Percentiles rank a stretch among this genome's conserved stretches.
These are phyloP conservation scores for Pandion haliaetus DNA, from an alignment of 2,113 vertebrate genomes.

Conservation along the genomic window DNA sequence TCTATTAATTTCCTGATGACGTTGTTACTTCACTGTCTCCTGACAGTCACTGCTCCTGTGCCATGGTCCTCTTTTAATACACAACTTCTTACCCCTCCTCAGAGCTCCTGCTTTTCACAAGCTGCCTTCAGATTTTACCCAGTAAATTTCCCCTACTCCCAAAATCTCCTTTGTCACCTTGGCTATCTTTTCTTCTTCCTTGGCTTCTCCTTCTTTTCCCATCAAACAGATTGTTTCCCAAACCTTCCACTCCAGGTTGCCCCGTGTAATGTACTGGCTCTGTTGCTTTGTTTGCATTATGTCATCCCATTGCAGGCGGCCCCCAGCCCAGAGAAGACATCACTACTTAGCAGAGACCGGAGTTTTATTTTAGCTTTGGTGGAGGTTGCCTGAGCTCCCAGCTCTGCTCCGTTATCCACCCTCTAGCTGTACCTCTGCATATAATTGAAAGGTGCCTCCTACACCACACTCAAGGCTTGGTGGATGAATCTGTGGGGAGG, in stretches of 20 bases:
- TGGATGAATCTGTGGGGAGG: rapidly evolving
- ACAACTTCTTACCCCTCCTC: background rate
- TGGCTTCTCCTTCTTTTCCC: background rate
- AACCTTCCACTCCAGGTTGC: background rate
- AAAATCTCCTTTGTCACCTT: background rate
- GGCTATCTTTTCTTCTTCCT: background rate
- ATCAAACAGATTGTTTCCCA: background rate
- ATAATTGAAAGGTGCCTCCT: background rate
- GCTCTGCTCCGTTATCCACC: background rate
- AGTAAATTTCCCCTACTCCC: background rate
- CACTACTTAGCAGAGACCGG: rapidly evolving
- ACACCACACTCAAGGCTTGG: rapidly evolving
- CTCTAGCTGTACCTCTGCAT: background rate
- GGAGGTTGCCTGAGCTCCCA: background rate
- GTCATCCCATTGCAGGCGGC: background rate
- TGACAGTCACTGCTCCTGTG: background rate
- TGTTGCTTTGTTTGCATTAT: background rate
- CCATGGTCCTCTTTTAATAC: background rate
- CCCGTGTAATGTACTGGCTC: background rate
- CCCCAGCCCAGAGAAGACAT: background rate
- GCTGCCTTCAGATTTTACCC: background rate
- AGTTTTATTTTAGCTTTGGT: background rate
- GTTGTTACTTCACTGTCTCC: background rate
- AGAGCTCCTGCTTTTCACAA: background rate
- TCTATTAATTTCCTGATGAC: background rate